Base-by-base conservation (phyloP, 2,113 vertebrate species). In the Chloebia gouldiae region DNA sequence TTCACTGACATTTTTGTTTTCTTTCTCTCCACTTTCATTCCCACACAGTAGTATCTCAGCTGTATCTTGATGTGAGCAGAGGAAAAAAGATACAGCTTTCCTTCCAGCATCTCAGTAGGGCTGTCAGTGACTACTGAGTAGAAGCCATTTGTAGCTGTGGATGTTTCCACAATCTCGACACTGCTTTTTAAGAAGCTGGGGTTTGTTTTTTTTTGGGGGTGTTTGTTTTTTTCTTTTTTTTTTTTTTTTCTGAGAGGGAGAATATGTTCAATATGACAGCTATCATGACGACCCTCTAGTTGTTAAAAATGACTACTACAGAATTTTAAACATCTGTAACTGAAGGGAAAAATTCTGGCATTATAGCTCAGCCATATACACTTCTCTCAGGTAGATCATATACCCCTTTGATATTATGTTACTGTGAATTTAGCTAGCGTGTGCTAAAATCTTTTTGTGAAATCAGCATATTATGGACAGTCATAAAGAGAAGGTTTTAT, bases 1-100 rank as follows among this genome's bases (percentile, higher is more conserved):
- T 79, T 84, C 53, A 35, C 64, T 69, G 70, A 39, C 37, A 42
- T 57, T 95, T 91, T 75, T 93, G 40, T 65, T 84, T 89, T 94
- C 65, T 81, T 73, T 63, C 68, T 81, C 49, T 50, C n/a, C 69
- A 59, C n/a, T 40, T 31, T 57, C 23, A 30, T 70, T n/a, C 33
- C 37, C 24, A 24, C 42, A 22, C 3, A 56, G 56, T 49, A 59
- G 24, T 87, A 89, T 76, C 87, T 94, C 39, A 25, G 35, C 71
- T 64, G 19, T 81, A 91, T 61, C 65, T 91, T 76, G 70, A 80
- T 79, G 61, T 72, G 23, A 76, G 50, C 49, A 31, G 5, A 72
- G 35, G 61, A 66, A 66, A 81, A 91, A 95, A 83, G 30, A 81
- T 33, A 49, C 9, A 76, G 20, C n/a, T 90, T 90, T 68, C 40